Evolutionary conservation across 2,113 vertebrate species (phyloP).

Genomic region (Heterotilapia buettikoferi): DNA sequence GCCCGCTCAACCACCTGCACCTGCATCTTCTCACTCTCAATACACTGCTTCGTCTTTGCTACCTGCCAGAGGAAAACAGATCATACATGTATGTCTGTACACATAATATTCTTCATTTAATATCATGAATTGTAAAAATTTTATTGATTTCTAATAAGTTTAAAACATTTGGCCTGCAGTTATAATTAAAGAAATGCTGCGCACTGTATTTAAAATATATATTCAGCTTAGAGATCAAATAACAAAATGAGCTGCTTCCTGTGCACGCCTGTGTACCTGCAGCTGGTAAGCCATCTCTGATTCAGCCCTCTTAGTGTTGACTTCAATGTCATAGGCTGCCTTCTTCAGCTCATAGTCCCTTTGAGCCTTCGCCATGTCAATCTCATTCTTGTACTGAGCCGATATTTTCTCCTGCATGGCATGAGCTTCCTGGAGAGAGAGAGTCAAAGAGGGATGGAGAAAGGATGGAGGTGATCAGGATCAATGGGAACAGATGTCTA

Average conservation of each 20-base stretch:
- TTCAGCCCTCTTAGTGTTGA: slow-evolving; percentile 85
- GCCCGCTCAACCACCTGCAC: slow-evolving; percentile 84
- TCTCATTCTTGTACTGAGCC: slow-evolving; percentile 85
- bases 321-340: slow-evolving; percentile 81
- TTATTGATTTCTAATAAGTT: fast-evolving
- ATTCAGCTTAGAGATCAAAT: background rate
- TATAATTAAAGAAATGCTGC: background rate
- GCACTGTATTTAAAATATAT: background rate
- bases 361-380: slow-evolving; percentile 88
- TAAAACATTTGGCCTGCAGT: fast-evolving
- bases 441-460: background rate
- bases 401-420: slow-evolving; percentile 86
- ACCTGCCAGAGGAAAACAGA: slow-evolving; percentile 65
- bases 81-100: fast-evolving
- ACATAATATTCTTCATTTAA: background rate
- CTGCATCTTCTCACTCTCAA: slow-evolving; percentile 88
- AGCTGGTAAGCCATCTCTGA: slow-evolving; percentile 89
- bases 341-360: slow-evolving; percentile 89
- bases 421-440: slow-evolving; percentile 77
- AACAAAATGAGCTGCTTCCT: background rate
- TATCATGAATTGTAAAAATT: background rate
- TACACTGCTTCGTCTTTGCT: slow-evolving; percentile 87
- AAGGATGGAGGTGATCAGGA: background rate
- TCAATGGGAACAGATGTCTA: background rate
- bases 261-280: slow-evolving; percentile 68